phyloP scores from a whole-genome alignment of 92 coral and sea anemone species.

The Actinernus sp. region DNA sequence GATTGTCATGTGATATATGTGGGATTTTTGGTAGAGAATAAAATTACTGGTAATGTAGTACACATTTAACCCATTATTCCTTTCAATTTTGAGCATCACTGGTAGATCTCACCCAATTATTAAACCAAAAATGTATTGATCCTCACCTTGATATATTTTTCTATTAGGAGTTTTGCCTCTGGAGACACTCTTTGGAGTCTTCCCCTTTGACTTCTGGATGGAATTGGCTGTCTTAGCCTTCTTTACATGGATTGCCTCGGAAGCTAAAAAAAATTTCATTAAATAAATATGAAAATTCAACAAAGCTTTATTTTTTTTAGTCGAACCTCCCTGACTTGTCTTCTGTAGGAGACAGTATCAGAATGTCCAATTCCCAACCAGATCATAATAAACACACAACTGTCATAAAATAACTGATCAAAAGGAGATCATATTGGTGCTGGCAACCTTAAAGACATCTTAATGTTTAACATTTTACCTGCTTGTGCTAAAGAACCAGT shows the following conservation, averaged over 20 bases:
- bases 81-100: no score
- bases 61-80: no score
- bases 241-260: slow-evolving; percentile 65
- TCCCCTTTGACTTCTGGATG: not conserved
- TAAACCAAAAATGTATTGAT: not conserved
- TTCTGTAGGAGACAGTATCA: not conserved
- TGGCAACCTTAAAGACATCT: no score
- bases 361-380: not conserved
- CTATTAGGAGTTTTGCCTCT: slow-evolving; percentile 13
- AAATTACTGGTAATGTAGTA: no score
- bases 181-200: slow-evolving; percentile 7
- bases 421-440: no score
- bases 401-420: no score
- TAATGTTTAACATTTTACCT: no score
- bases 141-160: slow-evolving; percentile 21
- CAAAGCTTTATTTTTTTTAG: no score
- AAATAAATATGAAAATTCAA: no score
- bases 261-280: slow-evolving; percentile 52
- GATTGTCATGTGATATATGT: no score
- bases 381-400: not conserved
- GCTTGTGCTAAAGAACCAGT: slow-evolving; percentile 82
- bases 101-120: no score
- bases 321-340: not conserved
- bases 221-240: slow-evolving; percentile 4
- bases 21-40: no score